phyloP scores from a whole-genome alignment of 2,797 vertebrate species.

The Channallabes apus region DNA sequence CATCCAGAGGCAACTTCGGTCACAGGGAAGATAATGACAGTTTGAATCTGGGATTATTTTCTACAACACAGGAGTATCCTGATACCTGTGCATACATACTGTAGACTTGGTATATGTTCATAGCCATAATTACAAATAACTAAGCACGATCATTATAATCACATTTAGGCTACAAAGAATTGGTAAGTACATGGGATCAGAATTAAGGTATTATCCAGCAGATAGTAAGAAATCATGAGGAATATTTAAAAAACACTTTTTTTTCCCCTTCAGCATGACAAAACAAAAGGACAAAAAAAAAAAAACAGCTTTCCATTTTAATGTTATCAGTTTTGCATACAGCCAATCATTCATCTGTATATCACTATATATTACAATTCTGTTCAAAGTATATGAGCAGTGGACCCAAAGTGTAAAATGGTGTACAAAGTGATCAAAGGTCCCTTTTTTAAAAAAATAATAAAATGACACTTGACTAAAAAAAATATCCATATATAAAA shows the following conservation, averaged over 20 bases:
- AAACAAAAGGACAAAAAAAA: no score
- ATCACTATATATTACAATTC: slow-evolving; percentile 20
- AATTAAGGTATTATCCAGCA: neutral
- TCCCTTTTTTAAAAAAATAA: slow-evolving; percentile 24
- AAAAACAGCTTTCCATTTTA: neutral
- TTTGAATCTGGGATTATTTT: slow-evolving; percentile 53
- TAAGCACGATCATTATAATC: neutral
- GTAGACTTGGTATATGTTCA: slow-evolving; percentile 54
- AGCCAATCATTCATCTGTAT: neutral
- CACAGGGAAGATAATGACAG: neutral
- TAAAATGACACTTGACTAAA: neutral
- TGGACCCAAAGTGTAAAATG: slow-evolving; percentile 53
- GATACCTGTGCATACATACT: neutral
- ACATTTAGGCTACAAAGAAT: neutral
- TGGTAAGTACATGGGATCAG: neutral
- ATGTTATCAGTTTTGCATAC: slow-evolving; percentile 8
- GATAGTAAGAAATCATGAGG: neutral
- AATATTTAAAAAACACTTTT: neutral
- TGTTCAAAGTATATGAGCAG: neutral
- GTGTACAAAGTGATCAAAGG: slow-evolving; percentile 17
- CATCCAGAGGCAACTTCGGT: neutral
- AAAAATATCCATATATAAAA: slow-evolving; percentile 2
- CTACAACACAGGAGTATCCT: neutral
- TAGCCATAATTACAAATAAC: slow-evolving; percentile 39
- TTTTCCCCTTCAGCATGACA: neutral